phyloP scores from a whole-genome alignment of 2,888 invertebrate genomes.

The Chesias legatella region DNA sequence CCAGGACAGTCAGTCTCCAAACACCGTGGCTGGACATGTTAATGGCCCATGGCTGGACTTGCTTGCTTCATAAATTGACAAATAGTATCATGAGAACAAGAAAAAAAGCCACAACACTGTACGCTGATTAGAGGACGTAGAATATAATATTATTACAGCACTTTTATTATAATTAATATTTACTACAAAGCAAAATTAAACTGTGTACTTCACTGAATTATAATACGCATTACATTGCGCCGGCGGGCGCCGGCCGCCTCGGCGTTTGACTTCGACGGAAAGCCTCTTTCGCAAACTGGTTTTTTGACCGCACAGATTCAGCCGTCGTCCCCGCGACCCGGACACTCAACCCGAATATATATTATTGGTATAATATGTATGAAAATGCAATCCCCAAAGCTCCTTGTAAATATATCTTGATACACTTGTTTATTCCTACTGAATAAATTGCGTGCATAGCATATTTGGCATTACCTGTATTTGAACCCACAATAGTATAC shows the following conservation, averaged over 20 bases:
- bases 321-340: slow-evolving; percentile 35
- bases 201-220: slow-evolving; percentile 4
- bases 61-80: too few species aligned
- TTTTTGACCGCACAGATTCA: slow-evolving; percentile 44
- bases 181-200: too few species aligned
- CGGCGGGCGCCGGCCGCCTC: slow-evolving; percentile 36
- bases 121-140: too few species aligned
- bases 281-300: slow-evolving; percentile 69
- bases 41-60: too few species aligned
- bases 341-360: slow-evolving; percentile 30
- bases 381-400: neutral
- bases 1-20: too few species aligned
- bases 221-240: slow-evolving; percentile 21
- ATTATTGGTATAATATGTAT: slow-evolving; percentile 13
- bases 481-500: slow-evolving; percentile 33
- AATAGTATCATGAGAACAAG: too few species aligned
- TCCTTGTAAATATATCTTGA: too few species aligned
- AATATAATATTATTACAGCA: too few species aligned
- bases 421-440: neutral
- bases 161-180: too few species aligned
- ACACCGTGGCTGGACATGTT: too few species aligned
- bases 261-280: slow-evolving; percentile 53
- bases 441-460: too few species aligned
- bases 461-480: slow-evolving; percentile 33
- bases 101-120: too few species aligned